phyloP scores from a whole-genome alignment of 1,140 invertebrate species.

The Frieseomelitta varia region DNA sequence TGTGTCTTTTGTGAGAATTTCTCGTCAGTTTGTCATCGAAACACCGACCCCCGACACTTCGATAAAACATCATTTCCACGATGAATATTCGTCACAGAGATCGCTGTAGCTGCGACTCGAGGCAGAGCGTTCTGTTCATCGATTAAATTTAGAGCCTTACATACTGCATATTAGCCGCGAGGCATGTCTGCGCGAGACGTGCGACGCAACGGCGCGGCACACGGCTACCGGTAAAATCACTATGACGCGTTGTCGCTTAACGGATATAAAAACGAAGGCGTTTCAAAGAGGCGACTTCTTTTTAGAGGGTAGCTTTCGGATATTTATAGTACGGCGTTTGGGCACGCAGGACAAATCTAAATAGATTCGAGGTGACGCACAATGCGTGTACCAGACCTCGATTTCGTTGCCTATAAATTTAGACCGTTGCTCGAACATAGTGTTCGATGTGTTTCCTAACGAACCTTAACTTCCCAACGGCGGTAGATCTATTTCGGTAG shows the following conservation, averaged over 20 bases:
- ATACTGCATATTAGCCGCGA: no score
- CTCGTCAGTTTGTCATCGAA: no score
- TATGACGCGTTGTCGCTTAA: not conserved
- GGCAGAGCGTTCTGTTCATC: not conserved
- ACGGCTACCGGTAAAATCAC: not conserved
- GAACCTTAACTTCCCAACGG: not conserved
- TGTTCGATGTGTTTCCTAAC: not conserved
- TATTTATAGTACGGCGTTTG: constrained; percentile 33
- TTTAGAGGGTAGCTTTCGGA: constrained; percentile 4
- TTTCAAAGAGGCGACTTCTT: not conserved
- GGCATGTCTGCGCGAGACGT: no score
- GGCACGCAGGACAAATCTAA: constrained; percentile 25
- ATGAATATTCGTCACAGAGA: not conserved
- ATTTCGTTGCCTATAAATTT: constrained; percentile 31
- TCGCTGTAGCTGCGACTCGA: not conserved
- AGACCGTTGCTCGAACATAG: constrained; percentile 13
- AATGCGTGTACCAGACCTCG: constrained; percentile 41
- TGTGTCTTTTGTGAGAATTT: no score
- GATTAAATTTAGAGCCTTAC: not conserved
- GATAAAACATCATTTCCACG: no score
- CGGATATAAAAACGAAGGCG: no score
- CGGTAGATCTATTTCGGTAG: not conserved
- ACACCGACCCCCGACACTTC: no score
- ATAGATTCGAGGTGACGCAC: constrained; percentile 39
- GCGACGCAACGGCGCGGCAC: no score